Evolutionary conservation across 1,140 invertebrate genomes (phyloP), one percentile per base, ranked within the genome.

Genomic region (Notospermus geniculatus): DNA sequence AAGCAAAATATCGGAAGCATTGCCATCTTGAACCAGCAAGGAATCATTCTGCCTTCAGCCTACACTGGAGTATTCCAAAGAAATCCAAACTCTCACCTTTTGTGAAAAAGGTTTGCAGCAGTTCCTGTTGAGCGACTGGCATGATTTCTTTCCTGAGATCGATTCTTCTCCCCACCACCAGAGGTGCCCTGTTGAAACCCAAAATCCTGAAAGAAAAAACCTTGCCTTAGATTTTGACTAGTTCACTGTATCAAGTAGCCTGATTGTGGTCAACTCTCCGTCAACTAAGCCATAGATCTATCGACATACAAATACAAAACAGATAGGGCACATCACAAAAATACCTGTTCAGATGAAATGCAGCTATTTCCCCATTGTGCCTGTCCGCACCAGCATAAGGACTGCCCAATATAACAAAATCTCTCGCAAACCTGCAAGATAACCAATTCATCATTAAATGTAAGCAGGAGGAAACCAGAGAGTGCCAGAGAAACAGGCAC

Each of bases 351-450:
- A 96, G 83, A 82, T 95, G 92, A 82, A 95, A 96, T n/a, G 90
- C 90, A 69, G 91, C 88, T n/a, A 96, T 89, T 85, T 97, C 94
- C n/a, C 91, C 92, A 80, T 91, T 91, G 74, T 95, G 92, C 13
- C 93, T 83, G 79, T 97, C 94, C 78, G 90, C 91, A 19, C 94
- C 94, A 52, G 87, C 86, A 83, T 94, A 95, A 11, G 93, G 90
- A 39, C 86, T 83, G 1, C 91, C 93, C 65, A 86, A 83, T 53
- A 96, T 87, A 5, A 94, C 77, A 71, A 88, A 83, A 61, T 88
- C 85, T 72, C 89, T 83, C 7, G 85, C 75, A 80, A 94, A 96
- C 87, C 85, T 86, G 63, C 11, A 65, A 63, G 9, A 11, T 32
- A 50, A 63, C 13, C n/a, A 56, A n/a, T n/a, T n/a, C 46, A n/a